A percentile compares a stretch with the other conserved stretches of the same genome.
Evolutionary conservation across 1,140 invertebrate genomes (phyloP).

Genomic region (Aleiodes sp.): DNA sequence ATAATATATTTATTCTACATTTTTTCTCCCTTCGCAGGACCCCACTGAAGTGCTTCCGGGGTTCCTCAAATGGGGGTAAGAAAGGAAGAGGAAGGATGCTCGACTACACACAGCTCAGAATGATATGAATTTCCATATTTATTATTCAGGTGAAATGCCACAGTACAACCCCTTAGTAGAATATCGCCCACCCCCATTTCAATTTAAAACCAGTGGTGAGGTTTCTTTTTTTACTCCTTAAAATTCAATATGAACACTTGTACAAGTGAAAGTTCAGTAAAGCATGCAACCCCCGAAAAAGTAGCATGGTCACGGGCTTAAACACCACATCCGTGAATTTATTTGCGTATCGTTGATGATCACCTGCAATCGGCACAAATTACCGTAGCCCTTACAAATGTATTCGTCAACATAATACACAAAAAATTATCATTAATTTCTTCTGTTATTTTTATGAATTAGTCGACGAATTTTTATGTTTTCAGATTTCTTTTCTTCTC

Average conservation of each 20-base stretch:
- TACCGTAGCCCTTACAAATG: too few relatives aligned
- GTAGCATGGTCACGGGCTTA: conserved; percentile 7
- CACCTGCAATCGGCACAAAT: conserved; percentile 20
- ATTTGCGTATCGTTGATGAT: conserved; percentile 28
- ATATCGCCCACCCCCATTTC: conserved; percentile 1
- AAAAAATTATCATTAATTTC: too few relatives aligned
- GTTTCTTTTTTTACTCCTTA: too few relatives aligned
- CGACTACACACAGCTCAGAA: conserved; percentile 26
- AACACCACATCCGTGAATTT: conserved; percentile 31
- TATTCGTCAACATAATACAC: too few relatives aligned
- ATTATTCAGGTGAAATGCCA: conserved; percentile 5
- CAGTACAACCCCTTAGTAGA: background rate
- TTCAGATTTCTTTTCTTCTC: too few relatives aligned
- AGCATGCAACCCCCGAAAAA: conserved; percentile 19
- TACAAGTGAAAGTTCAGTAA: conserved; percentile 25
- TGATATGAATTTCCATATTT: conserved; percentile 26
- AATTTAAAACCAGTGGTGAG: conserved; percentile 6
- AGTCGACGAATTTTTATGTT: too few relatives aligned
- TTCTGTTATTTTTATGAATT: too few relatives aligned
- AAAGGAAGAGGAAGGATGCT: conserved; percentile 36
- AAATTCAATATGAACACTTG: background rate
- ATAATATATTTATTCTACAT: too few relatives aligned
- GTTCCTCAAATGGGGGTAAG: background rate
- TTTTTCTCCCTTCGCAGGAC: background rate
- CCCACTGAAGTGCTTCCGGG: background rate